Evolutionary conservation across 1,140 invertebrate species (phyloP), one percentile per base, ranked within the genome.

Genomic region (Tetramorium simillimum): DNA sequence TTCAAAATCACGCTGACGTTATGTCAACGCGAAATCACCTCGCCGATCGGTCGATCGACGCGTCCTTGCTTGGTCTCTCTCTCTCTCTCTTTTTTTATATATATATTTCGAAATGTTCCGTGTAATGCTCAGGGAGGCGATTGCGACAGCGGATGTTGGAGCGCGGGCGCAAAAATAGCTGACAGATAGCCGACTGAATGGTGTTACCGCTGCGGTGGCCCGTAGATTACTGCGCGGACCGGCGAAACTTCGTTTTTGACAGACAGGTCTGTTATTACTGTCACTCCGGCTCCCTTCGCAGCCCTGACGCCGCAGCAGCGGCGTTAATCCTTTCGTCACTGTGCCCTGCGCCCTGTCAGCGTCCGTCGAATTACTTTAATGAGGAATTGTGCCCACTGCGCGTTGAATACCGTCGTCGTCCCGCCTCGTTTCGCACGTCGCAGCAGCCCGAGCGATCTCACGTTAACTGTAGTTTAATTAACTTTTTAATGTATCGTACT

Each of bases 251-350:
- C 85, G 86, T 80, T 90, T 92, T 91, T 93, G 91, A 93, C 88
- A 87, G 92, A 92, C 92, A 85, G 91, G 88, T 92, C 92, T 92
- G 92, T 93, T 93, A 93, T 93, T 93, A 93, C 92, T 87, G 92
- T 92, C 92, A 89, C 90, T 92, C 91, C 84, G 56, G 28, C 24
- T 72, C 78, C 82, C 82, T 84, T 73, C 82, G 72, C 56, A 62
- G 89, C 72, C 73, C 85, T 49, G 72, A 58, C 76, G 63, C 9
- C 43, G 80, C 51, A 73, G 82, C 86, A 58, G 82, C 85, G 69
- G 77, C 84, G 87, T 91, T 89, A 88, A 90, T 91, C 89, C 86
- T 90, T 86, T 90, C 89, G 86, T 90, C 86, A 88, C 85, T 81
- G 89, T 56, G 81, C 77, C 69, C 87, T 84, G 87, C 24, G 58